Evolutionary conservation across 2,113 vertebrate genomes (phyloP).

Genomic region (Corythornis madagascariensis): DNA sequence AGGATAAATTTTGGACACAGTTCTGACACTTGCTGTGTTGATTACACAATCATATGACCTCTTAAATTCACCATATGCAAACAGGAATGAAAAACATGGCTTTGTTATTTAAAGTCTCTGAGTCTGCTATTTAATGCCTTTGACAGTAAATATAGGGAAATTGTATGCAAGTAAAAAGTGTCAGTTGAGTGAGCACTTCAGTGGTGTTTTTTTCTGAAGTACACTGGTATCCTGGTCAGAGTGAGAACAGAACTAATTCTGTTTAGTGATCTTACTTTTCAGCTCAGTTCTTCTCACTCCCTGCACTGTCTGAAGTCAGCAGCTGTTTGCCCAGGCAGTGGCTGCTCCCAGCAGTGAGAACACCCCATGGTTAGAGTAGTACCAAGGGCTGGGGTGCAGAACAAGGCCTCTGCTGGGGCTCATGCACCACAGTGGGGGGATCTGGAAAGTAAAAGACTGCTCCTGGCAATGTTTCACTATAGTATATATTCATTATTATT

Average conservation of each 20-base stretch:
- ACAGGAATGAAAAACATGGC: not conserved
- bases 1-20: not conserved
- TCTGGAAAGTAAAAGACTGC: not conserved
- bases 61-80: not conserved
- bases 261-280: no score
- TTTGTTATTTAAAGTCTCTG: not conserved
- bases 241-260: no score
- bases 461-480: not conserved
- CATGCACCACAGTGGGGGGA: no score
- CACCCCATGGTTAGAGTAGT: no score
- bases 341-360: no score
- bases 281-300: no score
- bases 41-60: not conserved
- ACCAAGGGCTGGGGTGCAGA: no score
- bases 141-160: not conserved
- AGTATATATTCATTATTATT: not conserved
- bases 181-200: not conserved
- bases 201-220: not conserved
- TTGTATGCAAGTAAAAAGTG: not conserved
- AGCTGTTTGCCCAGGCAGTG: no score
- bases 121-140: not conserved
- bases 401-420: no score
- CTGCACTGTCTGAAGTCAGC: no score
- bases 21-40: not conserved
- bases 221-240: not conserved